These are phyloP conservation scores for Erannis defoliaria DNA, from an alignment of 2,888 invertebrate species.

Conservation along the genomic window DNA sequence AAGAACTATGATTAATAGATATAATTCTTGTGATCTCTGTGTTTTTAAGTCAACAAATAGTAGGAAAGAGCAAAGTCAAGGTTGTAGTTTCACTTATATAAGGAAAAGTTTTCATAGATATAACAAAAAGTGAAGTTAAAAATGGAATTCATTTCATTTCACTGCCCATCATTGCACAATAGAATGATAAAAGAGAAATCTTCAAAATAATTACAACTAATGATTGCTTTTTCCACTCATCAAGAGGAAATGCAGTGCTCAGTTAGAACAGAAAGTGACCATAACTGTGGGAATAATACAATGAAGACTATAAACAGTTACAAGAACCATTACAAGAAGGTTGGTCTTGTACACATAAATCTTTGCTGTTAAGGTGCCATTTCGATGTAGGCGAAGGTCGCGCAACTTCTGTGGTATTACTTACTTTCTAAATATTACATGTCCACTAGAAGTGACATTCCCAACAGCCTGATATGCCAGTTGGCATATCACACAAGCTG, in stretches of 20 bases:
- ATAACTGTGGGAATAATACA: constrained; percentile 76
- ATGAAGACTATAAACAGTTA: constrained; percentile 80
- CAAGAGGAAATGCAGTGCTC: constrained; percentile 85
- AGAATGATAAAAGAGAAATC: constrained; percentile 3
- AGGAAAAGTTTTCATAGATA: too few relatives aligned
- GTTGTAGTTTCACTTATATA: too few relatives aligned
- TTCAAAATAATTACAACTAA: constrained; percentile 48
- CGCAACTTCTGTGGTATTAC: neutral
- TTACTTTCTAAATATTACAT: neutral
- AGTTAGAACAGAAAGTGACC: constrained; percentile 76
- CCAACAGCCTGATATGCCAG: neutral
- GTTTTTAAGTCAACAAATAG: too few relatives aligned
- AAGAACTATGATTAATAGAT: neutral
- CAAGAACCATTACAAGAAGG: constrained; percentile 82
- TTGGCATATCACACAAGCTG: too few relatives aligned
- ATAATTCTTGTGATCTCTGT: too few relatives aligned
- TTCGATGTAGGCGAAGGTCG: neutral
- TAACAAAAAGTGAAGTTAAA: neutral
- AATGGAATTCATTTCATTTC: constrained; percentile 13
- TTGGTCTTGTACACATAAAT: constrained; percentile 64
- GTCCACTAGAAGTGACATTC: neutral
- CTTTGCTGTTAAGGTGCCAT: constrained; percentile 38
- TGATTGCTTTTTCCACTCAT: constrained; percentile 69
- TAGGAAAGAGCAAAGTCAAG: too few relatives aligned
- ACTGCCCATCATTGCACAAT: neutral